Evolutionary conservation across 2,888 invertebrate genomes (phyloP).

Genomic region (Noctua comes): DNA sequence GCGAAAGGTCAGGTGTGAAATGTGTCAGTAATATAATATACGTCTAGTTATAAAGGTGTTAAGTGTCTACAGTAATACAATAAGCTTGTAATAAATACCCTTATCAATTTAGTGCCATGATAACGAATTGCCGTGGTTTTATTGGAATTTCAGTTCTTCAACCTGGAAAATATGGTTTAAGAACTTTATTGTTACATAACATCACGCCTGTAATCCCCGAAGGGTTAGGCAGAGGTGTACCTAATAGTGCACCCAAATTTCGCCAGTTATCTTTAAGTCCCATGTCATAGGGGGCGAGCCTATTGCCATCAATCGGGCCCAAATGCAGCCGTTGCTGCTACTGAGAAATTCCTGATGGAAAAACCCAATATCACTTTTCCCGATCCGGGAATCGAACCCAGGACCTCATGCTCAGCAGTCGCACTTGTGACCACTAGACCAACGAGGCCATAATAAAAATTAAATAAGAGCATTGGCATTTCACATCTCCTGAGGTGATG

Average conservation of each 20-base stretch:
- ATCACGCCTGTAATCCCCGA: too few relatives aligned
- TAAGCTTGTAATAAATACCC: constrained; percentile 22
- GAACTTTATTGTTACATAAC: neutral
- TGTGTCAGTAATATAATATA: constrained; percentile 13
- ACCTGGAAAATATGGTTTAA: neutral
- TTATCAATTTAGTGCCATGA: constrained; percentile 11
- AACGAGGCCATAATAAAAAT: neutral
- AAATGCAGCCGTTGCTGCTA: too few relatives aligned
- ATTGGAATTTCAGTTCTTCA: neutral
- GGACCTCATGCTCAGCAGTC: too few relatives aligned
- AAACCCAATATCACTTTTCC: too few relatives aligned
- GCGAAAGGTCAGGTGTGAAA: constrained; percentile 36
- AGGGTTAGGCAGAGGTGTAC: too few relatives aligned
- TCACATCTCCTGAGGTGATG: neutral
- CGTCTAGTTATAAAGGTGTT: constrained; percentile 11
- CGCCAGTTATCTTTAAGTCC: too few relatives aligned
- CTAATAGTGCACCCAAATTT: too few relatives aligned
- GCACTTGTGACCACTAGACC: too few relatives aligned
- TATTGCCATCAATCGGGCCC: too few relatives aligned
- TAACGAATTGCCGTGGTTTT: neutral
- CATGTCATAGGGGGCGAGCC: too few relatives aligned
- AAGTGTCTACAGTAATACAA: constrained; percentile 21
- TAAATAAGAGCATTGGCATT: neutral
- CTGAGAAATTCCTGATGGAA: too few relatives aligned
- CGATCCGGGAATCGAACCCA: too few relatives aligned